phyloP scores from a whole-genome alignment of 2,888 invertebrate species.

The Lepidocyrtoides sp. region DNA sequence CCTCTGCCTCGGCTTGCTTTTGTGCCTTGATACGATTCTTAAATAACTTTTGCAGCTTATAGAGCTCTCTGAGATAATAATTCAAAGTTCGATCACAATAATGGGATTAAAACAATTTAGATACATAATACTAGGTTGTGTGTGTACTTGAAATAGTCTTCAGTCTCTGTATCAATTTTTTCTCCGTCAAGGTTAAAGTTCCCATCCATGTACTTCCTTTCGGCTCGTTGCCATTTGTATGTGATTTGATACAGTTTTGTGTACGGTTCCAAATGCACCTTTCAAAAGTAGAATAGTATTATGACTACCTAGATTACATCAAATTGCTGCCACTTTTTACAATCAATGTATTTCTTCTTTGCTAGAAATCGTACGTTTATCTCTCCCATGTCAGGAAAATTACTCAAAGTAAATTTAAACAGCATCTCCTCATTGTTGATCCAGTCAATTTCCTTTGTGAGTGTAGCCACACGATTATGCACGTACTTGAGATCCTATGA shows the following conservation, averaged over 20 bases:
- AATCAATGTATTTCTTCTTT: too few relatives aligned
- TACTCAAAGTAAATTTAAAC: conserved; percentile 93
- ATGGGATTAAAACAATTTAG: too few relatives aligned
- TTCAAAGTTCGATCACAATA: neutral
- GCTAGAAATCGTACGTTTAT: conserved; percentile 88
- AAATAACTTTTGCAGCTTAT: conserved; percentile 84
- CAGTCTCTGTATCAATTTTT: conserved; percentile 93
- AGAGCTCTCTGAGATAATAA: conserved; percentile 81
- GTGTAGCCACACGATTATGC: conserved; percentile 91
- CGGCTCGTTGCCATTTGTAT: conserved; percentile 92
- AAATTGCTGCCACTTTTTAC: neutral
- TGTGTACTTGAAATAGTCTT: conserved; percentile 89
- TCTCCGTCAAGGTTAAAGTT: conserved; percentile 94
- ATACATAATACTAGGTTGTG: neutral
- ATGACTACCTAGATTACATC: neutral
- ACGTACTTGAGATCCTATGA: conserved; percentile 91
- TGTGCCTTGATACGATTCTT: conserved; percentile 84
- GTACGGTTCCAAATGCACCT: conserved; percentile 90
- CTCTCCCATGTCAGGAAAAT: conserved; percentile 93
- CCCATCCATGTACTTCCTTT: conserved; percentile 97
- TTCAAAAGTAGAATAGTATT: conserved; percentile 87
- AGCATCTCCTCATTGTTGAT: conserved; percentile 96
- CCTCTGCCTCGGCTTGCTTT: conserved; percentile 84
- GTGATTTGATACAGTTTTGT: conserved; percentile 88
- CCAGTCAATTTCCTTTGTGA: conserved; percentile 93